These are phyloP conservation scores for Cydia amplana DNA, from an alignment of 1,140 invertebrate species.

Conservation along the genomic window DNA sequence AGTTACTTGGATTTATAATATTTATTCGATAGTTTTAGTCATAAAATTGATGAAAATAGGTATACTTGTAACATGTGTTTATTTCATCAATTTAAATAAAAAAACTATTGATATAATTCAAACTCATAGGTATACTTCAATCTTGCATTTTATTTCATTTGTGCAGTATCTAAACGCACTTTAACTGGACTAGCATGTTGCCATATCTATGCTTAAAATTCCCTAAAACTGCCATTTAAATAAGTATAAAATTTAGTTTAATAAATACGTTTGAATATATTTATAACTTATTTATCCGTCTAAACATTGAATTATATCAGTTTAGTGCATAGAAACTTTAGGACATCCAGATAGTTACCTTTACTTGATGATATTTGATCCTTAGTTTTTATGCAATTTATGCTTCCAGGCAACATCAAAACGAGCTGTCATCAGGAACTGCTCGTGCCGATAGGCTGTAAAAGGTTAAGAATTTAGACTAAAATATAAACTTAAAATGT, in stretches of 20 bases:
- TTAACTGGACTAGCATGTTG: background rate
- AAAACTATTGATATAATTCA: too few relatives aligned
- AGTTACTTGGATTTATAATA: background rate
- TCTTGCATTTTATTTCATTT: background rate
- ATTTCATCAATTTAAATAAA: too few relatives aligned
- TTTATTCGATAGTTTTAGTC: background rate
- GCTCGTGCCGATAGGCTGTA: constrained; percentile 14
- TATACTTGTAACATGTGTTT: too few relatives aligned
- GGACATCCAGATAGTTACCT: background rate
- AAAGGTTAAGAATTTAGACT: constrained; percentile 2
- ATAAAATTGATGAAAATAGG: too few relatives aligned
- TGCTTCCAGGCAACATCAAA: background rate
- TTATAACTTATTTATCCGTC: background rate
- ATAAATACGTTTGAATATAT: too few relatives aligned
- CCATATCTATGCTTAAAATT: background rate
- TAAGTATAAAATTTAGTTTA: too few relatives aligned
- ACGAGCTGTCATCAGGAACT: background rate
- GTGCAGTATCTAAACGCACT: constrained; percentile 6
- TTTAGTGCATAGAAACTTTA: background rate
- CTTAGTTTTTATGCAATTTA: background rate
- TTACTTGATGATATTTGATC: background rate
- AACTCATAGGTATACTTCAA: background rate
- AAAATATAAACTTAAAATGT: constrained; percentile 17
- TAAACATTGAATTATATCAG: too few relatives aligned
- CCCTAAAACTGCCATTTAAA: background rate